A percentile compares a stretch with the other conserved stretches of the same genome.
Evolutionary conservation across 2,113 vertebrate species (phyloP).

Genomic region (Colistium nudipinnis): DNA sequence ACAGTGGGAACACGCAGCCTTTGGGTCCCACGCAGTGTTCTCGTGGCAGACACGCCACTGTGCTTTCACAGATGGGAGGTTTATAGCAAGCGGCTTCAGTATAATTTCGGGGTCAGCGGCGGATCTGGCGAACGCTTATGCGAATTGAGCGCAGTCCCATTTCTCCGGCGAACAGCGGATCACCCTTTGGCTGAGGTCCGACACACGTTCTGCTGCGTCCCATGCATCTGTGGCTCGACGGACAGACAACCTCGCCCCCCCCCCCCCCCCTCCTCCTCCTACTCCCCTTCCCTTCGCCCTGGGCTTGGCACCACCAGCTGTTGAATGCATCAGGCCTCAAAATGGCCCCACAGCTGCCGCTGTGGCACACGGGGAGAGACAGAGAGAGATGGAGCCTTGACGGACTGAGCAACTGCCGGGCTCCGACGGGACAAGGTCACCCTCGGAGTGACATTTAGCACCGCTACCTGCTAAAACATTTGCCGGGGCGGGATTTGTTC

Average conservation of each 20-base stretch:
- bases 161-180: slow-evolving; percentile 46
- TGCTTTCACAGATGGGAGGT: slow-evolving; percentile 42
- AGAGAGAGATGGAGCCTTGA: slow-evolving; percentile 40
- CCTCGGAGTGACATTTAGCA: slow-evolving; percentile 26
- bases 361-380: slow-evolving; percentile 42
- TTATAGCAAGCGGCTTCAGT: slow-evolving; percentile 35
- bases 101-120: slow-evolving; percentile 41
- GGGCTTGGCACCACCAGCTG: slow-evolving; percentile 75
- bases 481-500: no score
- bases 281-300: slow-evolving; percentile 42
- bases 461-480: slow-evolving; percentile 41
- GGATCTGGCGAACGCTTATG: slow-evolving; percentile 11
- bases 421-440: slow-evolving; percentile 60
- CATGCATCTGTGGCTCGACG: slow-evolving; percentile 51
- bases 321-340: slow-evolving; percentile 73
- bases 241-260: slow-evolving; percentile 37
- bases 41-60: slow-evolving; percentile 43
- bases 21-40: slow-evolving; percentile 19
- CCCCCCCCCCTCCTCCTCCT: not conserved
- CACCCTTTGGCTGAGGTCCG: slow-evolving; percentile 60
- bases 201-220: slow-evolving; percentile 63
- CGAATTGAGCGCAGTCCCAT: slow-evolving; percentile 18
- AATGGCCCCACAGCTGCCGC: slow-evolving; percentile 77
- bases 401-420: slow-evolving; percentile 66
- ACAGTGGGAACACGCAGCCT: slow-evolving; percentile 17